Base-by-base conservation (phyloP, 1,140 invertebrate genomes). In the Saccostrea cuccullata region DNA sequence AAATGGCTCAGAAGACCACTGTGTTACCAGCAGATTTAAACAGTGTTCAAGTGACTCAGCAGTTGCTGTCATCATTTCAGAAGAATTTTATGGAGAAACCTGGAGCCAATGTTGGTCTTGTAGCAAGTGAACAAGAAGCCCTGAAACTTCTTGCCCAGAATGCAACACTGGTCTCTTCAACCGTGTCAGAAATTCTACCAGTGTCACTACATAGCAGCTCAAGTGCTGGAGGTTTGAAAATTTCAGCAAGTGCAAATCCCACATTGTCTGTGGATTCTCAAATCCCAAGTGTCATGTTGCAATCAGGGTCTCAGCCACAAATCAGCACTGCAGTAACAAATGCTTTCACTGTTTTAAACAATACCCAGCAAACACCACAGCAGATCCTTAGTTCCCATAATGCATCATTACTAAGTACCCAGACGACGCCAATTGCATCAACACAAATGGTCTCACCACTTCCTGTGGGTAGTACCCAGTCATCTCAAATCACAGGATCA, bases 1-100 rank as follows among this genome's bases (percentile, higher is more conserved):
- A 93, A 86, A 85, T 93, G 47, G 87, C 89, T 77, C 91, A 92
- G 84, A 91, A 92, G 70, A 30, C 64, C 55, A 83, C 77, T 83
- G 55, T 87, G 85, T 60, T 84, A 84, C 15, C 67, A 73, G 11
- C 86, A 30, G 55, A 36, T 20, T 20, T 85, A 13, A 56, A n/a
- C 20, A 85, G 20, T 17, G 23, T 84, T 84, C 82, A 84, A 56
- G 55, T 84, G 11, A 84, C 82, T 55, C 82, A 55, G 20, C 82
- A 84, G 40, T 55, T 56, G 55, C 40, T 84, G 36, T 55, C 82
- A 84, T 55, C 40, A n/a, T 55, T 84, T 84, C 82, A 84, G 40
- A 56, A 55, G 47, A 84, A 9, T 36, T 77, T 77, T 30, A 26
- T 77, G 30, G 70, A 77, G 13, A 77, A 77, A 77, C 30, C 70